Base-by-base conservation (phyloP, 2,888 invertebrate genomes). In the Axea sp. region DNA sequence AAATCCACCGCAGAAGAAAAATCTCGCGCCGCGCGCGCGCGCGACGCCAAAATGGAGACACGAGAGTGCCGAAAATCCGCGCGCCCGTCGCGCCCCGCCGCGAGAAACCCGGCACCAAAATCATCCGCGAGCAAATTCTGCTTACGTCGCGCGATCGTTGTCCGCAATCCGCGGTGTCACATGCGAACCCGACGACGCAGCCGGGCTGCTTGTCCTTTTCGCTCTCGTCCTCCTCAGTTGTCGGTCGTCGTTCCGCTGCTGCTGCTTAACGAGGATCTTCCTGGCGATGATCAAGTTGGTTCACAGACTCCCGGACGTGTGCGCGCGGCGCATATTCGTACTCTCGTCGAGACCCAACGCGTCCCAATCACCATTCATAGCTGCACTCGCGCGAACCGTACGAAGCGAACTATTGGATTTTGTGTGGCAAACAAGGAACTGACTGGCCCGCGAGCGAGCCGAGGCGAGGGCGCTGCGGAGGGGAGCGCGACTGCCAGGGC, bases 381-480 rank as follows among this genome's bases (percentile, higher is more conserved):
- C 82, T 80, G 81, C 80, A 77, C 84, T 84, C 81, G 77, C 81
- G 82, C 81, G 81, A 83, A 82, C 60, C 31, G 80, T 84, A 85
- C 85, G 84, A 84, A 84, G 84, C 85, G 83, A 87, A 87, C 87
- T 87, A 87, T 86, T 87, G 85, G 87, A 87, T 87, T 87, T 87
- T 86, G 85, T 87, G 85, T 85, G 86, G 87, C 87, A 87, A 87
- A 87, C 87, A 86, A 87, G 87, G 87, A 87, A 86, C 86, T 82
- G 86, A 86, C 85, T 85, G 84, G 83, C 80, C 80, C 84, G 82
- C 78, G 81, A 79, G 83, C 84, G 83, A 82, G 83, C 86, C 81
- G 78, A 79, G 81, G 83, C 84, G 84, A 82, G 84, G 82, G 59
- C 62, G 26, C 55, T 37, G 24, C 43, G 77, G 79, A 77, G 77